Conservation (phyloP, 2,113 vertebrate species). For the Varanus komodoensis region DNA sequence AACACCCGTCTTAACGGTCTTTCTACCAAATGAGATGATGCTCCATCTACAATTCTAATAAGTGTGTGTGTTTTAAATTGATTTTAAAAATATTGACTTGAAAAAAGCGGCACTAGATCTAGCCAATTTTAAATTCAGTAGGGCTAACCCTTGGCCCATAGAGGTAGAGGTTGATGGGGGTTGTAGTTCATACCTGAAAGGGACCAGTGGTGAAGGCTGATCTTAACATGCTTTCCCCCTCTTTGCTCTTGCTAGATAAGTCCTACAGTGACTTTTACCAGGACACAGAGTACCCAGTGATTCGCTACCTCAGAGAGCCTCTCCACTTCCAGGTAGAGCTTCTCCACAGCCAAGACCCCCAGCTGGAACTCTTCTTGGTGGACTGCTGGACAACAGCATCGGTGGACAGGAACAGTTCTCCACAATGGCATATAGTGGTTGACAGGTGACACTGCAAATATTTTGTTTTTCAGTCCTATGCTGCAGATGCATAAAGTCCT, state of each 20-base stretch:
- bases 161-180: too few relatives aligned
- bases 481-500: not conserved
- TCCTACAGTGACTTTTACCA: conserved; percentile 61
- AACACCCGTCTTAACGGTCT: not conserved
- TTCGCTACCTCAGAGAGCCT: conserved; percentile 70
- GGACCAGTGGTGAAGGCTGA: not conserved
- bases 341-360: conserved; percentile 62
- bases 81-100: not conserved
- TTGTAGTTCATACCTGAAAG: not conserved
- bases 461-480: not conserved
- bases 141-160: too few relatives aligned
- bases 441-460: conserved; percentile 56
- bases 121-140: not conserved
- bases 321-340: conserved; percentile 76
- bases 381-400: conserved; percentile 71
- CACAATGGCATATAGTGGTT: conserved; percentile 63
- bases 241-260: conserved; percentile 46
- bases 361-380: conserved; percentile 69
- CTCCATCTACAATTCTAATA: not conserved
- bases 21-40: not conserved
- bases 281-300: conserved; percentile 68
- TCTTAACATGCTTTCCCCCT: not conserved
- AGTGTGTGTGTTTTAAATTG: not conserved
- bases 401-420: conserved; percentile 50
- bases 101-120: not conserved